Conservation (phyloP, 2,888 invertebrate species). For the Stictocephala bisonia region DNA sequence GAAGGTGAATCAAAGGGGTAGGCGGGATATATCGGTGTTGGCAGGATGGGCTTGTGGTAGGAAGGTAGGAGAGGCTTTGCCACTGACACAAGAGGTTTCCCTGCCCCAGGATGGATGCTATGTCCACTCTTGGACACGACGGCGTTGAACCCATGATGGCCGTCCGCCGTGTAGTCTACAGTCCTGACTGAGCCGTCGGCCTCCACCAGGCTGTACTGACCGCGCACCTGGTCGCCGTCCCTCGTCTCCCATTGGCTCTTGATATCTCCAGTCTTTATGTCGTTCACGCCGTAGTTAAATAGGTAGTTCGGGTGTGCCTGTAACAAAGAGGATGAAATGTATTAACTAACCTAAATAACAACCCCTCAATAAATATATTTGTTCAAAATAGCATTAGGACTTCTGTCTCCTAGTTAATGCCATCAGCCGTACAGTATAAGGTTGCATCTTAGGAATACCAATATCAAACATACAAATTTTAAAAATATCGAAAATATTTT, state of each 20-base stretch:
- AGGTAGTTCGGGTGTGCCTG: constrained; percentile 36
- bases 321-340: not conserved
- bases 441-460: no score
- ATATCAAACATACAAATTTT: no score
- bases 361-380: no score
- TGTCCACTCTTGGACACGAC: constrained; percentile 16
- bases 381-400: no score
- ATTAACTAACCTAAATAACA: no score
- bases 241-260: constrained; percentile 25
- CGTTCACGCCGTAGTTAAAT: constrained; percentile 35
- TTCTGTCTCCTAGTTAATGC: no score
- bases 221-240: constrained; percentile 14
- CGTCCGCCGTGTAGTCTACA: constrained; percentile 27
- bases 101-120: not conserved
- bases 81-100: constrained; percentile 18
- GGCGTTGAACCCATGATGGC: constrained; percentile 34
- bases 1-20: no score
- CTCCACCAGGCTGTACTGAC: constrained; percentile 35
- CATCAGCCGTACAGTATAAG: no score
- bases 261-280: constrained; percentile 32
- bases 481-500: no score
- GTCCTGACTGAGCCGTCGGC: constrained; percentile 22
- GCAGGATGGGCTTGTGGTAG: not conserved
- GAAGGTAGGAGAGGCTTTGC: constrained; percentile 2
- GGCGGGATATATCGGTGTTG: no score